Evolutionary conservation across 2,888 invertebrate genomes (phyloP).

Genomic region (Iselma pallidipennis): DNA sequence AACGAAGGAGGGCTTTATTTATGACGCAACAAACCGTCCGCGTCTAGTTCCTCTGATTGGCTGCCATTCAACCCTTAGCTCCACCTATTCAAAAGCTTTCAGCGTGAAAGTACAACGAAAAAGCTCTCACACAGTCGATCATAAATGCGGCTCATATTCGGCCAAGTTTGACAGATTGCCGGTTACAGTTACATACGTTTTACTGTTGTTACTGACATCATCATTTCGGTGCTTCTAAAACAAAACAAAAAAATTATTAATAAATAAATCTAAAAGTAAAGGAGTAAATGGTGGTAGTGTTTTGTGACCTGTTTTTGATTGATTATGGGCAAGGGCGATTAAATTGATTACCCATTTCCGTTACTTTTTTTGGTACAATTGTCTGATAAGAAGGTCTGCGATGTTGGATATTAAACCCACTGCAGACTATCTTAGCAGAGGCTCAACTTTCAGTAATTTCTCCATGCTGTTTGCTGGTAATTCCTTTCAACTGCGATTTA

Average conservation of each 20-base stretch:
- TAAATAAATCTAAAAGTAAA: too few species aligned
- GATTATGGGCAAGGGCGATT: constrained; percentile 4
- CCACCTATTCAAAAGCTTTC: constrained; percentile 43
- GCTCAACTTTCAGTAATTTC: constrained; percentile 91
- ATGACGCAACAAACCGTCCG: constrained; percentile 49
- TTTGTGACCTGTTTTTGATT: constrained; percentile 11
- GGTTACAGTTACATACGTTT: constrained; percentile 30
- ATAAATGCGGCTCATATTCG: constrained; percentile 50
- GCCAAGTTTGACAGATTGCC: constrained; percentile 45
- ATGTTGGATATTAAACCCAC: constrained; percentile 94
- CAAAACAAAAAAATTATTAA: too few species aligned
- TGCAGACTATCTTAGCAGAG: constrained; percentile 88
- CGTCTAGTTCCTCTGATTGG: constrained; percentile 48
- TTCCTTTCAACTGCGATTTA: constrained; percentile 30
- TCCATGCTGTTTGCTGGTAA: constrained; percentile 94
- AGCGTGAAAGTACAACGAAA: constrained; percentile 45
- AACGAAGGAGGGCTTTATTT: constrained; percentile 46
- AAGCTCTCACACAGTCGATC: constrained; percentile 52
- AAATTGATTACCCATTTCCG: too few species aligned
- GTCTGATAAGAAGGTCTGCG: constrained; percentile 26
- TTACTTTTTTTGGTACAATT: background rate
- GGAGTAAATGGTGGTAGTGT: constrained; percentile 19
- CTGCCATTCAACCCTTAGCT: constrained; percentile 44
- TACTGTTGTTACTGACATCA: constrained; percentile 25
- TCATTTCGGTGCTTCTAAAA: too few species aligned